Conservation (phyloP, 2,113 vertebrate genomes). For the Xenopus laevis region DNA sequence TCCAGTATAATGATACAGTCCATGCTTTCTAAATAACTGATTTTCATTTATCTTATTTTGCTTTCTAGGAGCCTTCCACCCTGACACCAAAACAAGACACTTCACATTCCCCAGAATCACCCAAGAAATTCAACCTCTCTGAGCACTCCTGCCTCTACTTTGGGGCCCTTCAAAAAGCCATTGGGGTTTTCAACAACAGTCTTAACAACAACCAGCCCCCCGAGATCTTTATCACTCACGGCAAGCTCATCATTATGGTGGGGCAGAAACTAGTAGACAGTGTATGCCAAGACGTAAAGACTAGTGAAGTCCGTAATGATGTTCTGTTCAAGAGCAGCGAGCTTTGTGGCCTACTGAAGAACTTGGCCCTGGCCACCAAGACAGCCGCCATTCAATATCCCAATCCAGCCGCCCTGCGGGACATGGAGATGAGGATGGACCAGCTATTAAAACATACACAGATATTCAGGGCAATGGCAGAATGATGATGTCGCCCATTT, state of each 20-base stretch:
- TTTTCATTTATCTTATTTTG: not conserved
- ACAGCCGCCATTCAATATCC: conserved; percentile 75
- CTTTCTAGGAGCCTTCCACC: conserved; percentile 41
- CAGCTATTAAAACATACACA: conserved; percentile 68
- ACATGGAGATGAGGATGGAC: conserved; percentile 64
- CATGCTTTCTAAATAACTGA: not conserved
- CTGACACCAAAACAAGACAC: not conserved
- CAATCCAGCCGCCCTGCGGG: conserved; percentile 53
- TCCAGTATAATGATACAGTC: no score
- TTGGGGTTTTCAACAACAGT: conserved; percentile 64
- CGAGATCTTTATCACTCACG: conserved; percentile 82
- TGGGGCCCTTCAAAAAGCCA: conserved; percentile 82
- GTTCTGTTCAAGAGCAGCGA: conserved; percentile 75
- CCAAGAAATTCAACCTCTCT: conserved; percentile 52
- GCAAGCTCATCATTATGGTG: conserved; percentile 89
- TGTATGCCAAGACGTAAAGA: conserved; percentile 75
- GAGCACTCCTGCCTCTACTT: conserved; percentile 86
- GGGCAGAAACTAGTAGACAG: conserved; percentile 88
- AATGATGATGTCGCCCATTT: conserved; percentile 46
- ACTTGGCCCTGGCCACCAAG: conserved; percentile 86
- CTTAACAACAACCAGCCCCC: conserved; percentile 72
- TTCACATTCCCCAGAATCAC: conserved; percentile 2
- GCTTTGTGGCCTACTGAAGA: conserved; percentile 85
- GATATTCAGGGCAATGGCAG: conserved; percentile 72
- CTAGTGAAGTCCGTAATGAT: conserved; percentile 56